Conservation (phyloP, 1,140 invertebrate genomes). For the Drosophila kepulauana region DNA sequence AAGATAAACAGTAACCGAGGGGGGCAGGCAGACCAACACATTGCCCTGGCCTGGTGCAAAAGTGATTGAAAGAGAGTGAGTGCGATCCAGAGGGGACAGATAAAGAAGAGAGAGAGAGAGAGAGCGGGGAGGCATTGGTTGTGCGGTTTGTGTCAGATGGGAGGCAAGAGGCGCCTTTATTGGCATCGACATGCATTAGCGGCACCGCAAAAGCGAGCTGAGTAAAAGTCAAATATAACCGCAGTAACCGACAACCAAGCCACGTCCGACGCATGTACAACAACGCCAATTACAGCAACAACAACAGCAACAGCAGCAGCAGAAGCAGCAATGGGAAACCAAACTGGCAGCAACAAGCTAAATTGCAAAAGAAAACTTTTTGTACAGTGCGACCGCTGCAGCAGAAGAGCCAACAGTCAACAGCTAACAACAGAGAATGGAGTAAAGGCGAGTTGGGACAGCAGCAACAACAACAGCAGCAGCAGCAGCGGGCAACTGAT, state of each 20-base stretch:
- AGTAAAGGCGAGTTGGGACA: neutral
- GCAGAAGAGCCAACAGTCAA: conserved; percentile 25
- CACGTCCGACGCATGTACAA: conserved; percentile 65
- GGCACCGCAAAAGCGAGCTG: conserved; percentile 65
- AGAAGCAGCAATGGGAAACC: conserved; percentile 28
- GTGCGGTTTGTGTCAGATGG: conserved; percentile 15
- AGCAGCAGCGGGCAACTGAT: conserved; percentile 28
- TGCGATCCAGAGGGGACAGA: no score
- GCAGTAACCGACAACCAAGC: conserved; percentile 58
- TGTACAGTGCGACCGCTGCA: conserved; percentile 47
- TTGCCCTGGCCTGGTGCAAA: neutral
- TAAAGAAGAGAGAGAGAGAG: neutral
- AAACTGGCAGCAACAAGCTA: conserved; percentile 67
- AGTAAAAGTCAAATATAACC: conserved; percentile 78
- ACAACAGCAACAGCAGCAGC: conserved; percentile 25
- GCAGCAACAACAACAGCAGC: neutral
- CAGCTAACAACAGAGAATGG: no score
- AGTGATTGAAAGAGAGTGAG: no score
- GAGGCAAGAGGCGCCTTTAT: conserved; percentile 49
- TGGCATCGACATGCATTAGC: conserved; percentile 81
- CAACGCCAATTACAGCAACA: conserved; percentile 47
- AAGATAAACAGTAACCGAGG: conserved; percentile 67
- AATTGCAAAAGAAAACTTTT: conserved; percentile 83
- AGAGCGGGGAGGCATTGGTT: neutral
- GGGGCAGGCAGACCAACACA: neutral